Conservation (phyloP, 2,888 invertebrate genomes). For the Andrena bucephala region DNA sequence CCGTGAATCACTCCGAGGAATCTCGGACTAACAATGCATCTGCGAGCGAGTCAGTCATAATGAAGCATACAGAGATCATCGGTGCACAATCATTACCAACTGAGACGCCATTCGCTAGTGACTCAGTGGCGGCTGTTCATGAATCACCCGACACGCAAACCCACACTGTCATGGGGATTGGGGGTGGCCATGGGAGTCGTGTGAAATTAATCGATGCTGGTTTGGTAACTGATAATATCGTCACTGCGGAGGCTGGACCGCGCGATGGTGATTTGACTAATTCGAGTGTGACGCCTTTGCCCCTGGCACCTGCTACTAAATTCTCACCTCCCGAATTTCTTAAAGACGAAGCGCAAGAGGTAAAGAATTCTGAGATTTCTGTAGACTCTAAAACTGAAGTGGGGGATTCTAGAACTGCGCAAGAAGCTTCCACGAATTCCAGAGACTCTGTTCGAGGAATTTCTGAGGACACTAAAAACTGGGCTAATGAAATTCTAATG, state of each 20-base stretch:
- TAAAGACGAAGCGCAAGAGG: background rate
- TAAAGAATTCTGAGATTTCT: background rate
- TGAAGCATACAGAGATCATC: slow-evolving; percentile 33
- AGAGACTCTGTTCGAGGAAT: background rate
- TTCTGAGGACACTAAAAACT: background rate
- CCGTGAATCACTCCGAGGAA: slow-evolving; percentile 39
- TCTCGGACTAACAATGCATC: slow-evolving; percentile 31
- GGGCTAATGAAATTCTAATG: background rate
- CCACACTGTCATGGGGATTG: background rate
- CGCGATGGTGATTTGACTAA: slow-evolving; percentile 30
- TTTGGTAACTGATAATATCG: slow-evolving; percentile 7
- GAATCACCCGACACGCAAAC: slow-evolving; percentile 41
- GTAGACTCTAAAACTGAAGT: background rate
- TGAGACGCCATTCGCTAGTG: slow-evolving; percentile 39
- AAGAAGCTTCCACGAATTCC: background rate
- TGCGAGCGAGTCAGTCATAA: slow-evolving; percentile 28
- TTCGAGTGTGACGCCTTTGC: background rate
- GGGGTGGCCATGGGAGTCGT: slow-evolving; percentile 18
- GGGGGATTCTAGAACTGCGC: background rate
- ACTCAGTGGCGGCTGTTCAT: slow-evolving; percentile 24
- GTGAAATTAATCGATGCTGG: slow-evolving; percentile 37
- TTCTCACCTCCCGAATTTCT: background rate
- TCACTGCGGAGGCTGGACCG: background rate
- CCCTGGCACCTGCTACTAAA: background rate
- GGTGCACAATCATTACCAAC: slow-evolving; percentile 52